phyloP scores from a whole-genome alignment of 2,113 vertebrate genomes.

The Mobula birostris region DNA sequence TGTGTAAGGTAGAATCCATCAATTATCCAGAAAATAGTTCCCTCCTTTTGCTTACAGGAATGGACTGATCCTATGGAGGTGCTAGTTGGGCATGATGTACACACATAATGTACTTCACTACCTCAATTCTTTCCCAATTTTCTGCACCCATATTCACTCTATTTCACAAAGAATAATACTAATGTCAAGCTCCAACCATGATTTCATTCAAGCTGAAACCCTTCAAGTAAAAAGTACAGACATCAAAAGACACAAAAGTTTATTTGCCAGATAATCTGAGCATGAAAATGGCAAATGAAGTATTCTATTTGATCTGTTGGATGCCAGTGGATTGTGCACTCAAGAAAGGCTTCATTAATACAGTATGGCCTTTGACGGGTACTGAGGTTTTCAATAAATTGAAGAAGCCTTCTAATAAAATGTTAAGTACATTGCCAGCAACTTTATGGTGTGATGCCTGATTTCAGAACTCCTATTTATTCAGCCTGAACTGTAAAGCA shows the following conservation, averaged over 20 bases:
- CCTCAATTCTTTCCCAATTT: neutral
- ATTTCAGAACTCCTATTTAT: neutral
- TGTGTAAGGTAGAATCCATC: too few relatives aligned
- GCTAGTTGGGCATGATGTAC: too few relatives aligned
- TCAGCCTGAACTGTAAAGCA: neutral
- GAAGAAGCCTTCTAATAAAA: neutral
- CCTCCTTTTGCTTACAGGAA: too few relatives aligned
- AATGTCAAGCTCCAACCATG: neutral
- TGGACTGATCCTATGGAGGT: too few relatives aligned
- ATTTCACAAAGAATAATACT: too few relatives aligned
- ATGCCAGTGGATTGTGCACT: neutral
- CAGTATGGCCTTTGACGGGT: neutral
- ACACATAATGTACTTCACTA: neutral
- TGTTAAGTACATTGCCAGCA: neutral
- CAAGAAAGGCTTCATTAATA: too few relatives aligned
- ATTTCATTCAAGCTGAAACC: neutral
- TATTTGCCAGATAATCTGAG: neutral
- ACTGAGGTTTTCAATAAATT: neutral
- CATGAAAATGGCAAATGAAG: neutral
- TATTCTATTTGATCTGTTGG: neutral
- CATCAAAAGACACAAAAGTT: neutral
- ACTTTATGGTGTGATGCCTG: neutral
- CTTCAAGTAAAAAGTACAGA: neutral
- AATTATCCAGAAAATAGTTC: too few relatives aligned
- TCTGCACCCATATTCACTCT: neutral